A percentile compares a stretch with the other conserved stretches of the same genome.
These are phyloP conservation scores for Chalcosyrphus nemorum DNA, from an alignment of 2,888 invertebrate species.

Conservation along the genomic window DNA sequence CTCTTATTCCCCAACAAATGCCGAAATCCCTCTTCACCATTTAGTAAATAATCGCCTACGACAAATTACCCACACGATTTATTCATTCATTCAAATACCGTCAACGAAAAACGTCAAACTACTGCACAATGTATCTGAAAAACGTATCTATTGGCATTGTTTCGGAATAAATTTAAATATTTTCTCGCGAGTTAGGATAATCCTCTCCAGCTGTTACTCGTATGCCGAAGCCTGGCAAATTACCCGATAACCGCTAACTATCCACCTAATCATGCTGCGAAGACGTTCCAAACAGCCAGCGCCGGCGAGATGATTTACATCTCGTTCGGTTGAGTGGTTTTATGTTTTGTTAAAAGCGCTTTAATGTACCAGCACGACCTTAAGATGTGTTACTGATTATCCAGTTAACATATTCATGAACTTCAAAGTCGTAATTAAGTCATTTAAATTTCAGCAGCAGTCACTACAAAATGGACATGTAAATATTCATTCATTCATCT, in stretches of 20 bases:
- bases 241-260: background rate
- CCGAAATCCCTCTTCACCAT: too few relatives aligned
- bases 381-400: constrained; percentile 54
- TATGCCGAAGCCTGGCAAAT: background rate
- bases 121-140: too few relatives aligned
- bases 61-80: background rate
- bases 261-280: background rate
- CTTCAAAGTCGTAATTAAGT: constrained; percentile 55
- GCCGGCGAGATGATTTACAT: constrained; percentile 14
- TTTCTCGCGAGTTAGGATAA: background rate
- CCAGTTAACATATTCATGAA: constrained; percentile 61
- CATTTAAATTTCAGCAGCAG: constrained; percentile 16
- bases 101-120: too few relatives aligned
- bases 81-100: background rate
- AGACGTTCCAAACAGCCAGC: background rate
- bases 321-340: constrained; percentile 14
- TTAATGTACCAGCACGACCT: constrained; percentile 49
- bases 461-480: constrained; percentile 32
- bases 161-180: background rate
- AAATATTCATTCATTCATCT: constrained; percentile 58
- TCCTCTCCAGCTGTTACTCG: background rate
- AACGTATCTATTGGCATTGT: background rate
- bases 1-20: too few relatives aligned
- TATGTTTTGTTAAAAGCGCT: constrained; percentile 41
- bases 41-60: too few relatives aligned